These are phyloP conservation scores for Ochotona curzoniae DNA, from an alignment of 2,113 vertebrate genomes.

Conservation along the genomic window DNA sequence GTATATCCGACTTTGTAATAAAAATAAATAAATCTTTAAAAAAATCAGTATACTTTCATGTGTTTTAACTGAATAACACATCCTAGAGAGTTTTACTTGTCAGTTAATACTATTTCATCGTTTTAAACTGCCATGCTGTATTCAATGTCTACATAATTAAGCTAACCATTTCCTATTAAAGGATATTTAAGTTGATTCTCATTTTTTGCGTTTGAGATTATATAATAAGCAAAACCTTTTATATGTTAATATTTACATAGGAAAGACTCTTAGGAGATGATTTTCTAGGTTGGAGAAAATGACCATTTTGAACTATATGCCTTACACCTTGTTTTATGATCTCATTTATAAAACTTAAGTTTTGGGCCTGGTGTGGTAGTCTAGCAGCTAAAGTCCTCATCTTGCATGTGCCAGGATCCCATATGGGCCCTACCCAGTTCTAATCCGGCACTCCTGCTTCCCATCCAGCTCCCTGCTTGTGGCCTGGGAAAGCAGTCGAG, in stretches of 20 bases:
- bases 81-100: not conserved
- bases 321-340: not conserved
- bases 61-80: not conserved
- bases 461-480: too few relatives aligned
- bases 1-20: too few relatives aligned
- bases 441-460: too few relatives aligned
- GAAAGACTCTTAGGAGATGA: not conserved
- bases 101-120: not conserved
- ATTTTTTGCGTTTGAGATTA: not conserved
- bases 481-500: too few relatives aligned
- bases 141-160: not conserved
- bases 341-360: slow-evolving; percentile 44
- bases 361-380: not conserved
- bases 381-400: too few relatives aligned
- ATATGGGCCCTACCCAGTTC: too few relatives aligned
- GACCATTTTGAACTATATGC: slow-evolving; percentile 19
- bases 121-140: not conserved
- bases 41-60: not conserved
- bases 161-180: not conserved
- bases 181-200: not conserved
- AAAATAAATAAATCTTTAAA: too few relatives aligned
- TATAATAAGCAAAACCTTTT: not conserved
- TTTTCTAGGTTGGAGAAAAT: slow-evolving; percentile 24
- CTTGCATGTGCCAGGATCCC: too few relatives aligned
- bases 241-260: not conserved